These are phyloP conservation scores for Flexamia atlantica DNA, from an alignment of 2,888 invertebrate genomes.

Conservation along the genomic window DNA sequence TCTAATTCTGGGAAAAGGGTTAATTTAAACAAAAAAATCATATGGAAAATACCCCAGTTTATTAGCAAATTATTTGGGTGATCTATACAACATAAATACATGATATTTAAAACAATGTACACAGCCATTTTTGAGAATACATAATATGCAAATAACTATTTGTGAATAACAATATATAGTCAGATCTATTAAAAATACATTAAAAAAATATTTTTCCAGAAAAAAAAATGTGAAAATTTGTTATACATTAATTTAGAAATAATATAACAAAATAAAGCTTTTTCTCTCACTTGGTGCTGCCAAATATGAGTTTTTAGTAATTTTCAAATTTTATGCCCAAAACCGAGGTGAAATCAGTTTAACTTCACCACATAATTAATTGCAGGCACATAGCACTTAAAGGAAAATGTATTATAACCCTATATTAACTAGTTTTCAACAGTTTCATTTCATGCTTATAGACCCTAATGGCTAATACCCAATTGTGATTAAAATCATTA, in stretches of 20 bases:
- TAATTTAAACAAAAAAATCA: not conserved
- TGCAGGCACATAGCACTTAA: too few relatives aligned
- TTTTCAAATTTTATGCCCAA: not conserved
- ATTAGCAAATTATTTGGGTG: not conserved
- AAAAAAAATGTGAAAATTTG: not conserved
- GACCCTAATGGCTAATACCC: too few relatives aligned
- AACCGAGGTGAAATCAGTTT: too few relatives aligned
- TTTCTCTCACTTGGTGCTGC: not conserved
- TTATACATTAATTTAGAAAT: not conserved
- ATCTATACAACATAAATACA: not conserved
- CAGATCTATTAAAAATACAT: conserved; percentile 1
- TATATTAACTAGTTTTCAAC: too few relatives aligned
- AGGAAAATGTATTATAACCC: too few relatives aligned
- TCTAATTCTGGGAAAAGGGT: too few relatives aligned
- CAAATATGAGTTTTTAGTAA: not conserved
- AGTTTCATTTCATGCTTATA: too few relatives aligned
- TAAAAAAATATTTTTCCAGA: not conserved
- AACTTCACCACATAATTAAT: too few relatives aligned
- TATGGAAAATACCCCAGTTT: not conserved
- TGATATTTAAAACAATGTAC: conserved; percentile 10
- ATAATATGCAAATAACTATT: not conserved
- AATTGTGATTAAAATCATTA: too few relatives aligned
- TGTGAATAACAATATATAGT: not conserved
- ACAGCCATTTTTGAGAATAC: conserved; percentile 22
- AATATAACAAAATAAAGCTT: not conserved